Evolutionary conservation across 2,113 vertebrate genomes (phyloP), one percentile per base, ranked within the genome.

Genomic region (Siniperca chuatsi): DNA sequence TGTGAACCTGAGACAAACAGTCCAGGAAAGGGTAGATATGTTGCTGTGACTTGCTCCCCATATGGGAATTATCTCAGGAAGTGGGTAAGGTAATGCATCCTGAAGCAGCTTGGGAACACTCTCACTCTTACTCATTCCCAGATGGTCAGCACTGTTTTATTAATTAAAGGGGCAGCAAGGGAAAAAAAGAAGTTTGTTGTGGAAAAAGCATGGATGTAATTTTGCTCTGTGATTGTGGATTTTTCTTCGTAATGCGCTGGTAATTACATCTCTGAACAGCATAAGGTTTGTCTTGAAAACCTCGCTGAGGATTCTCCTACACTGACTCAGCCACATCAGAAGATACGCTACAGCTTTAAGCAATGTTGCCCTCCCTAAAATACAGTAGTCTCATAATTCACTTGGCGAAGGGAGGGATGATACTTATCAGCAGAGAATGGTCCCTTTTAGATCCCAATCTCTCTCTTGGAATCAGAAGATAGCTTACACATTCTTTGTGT

Each of bases 401-500:
- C 69, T 80, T 70, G 74, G 82, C 33, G 64, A 78, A 50, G 69
- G 82, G 77, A 70, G 57, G 72, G 74, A 80, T 74, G 85, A 91
- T 88, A 66, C 65, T 55, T 60, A 90, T 89, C 83, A 68, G 72
- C 46, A 62, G 61, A 83, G 77, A 91, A 83, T 86, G 79, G 75
- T 74, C 82, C 81, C 78, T 73, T 90, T 92, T 81, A 90, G 83
- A 88, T 92, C 76, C 62, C 81, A 78, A 85, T 92, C 84, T 75
- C 61, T 54, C 74, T 74, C 55, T 58, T 42, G 52, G 87, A 93
- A 91, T 95, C 91, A 93, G 93, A 90, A 89, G 90, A 92, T 93
- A 92, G 86, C 92, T 94, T 94, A 92, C 93, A 94, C 91, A 95
- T 95, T 95, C 93, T 94, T 94, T 92, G 86, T 92, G 91, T 88